Evolutionary conservation across 1,140 invertebrate genomes (phyloP).

Genomic region (Bombus waltoni): DNA sequence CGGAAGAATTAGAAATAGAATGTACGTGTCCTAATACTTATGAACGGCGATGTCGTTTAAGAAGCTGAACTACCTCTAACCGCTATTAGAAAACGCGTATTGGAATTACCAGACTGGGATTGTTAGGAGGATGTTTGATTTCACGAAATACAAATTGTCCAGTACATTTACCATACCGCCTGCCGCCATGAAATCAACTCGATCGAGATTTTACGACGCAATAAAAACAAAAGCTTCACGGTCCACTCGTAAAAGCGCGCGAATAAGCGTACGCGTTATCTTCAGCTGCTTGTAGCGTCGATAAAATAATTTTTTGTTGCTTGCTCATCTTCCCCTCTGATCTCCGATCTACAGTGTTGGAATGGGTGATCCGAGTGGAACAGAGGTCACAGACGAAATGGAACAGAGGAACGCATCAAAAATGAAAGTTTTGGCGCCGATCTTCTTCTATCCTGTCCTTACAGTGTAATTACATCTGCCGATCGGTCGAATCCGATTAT

Average conservation of each 20-base stretch:
- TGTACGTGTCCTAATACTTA: no score
- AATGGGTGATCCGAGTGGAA: not conserved
- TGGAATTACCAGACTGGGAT: not conserved
- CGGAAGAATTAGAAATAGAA: not conserved
- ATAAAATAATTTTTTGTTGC: not conserved
- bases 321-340: not conserved
- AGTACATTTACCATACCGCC: conserved; percentile 15
- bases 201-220: conserved; percentile 41
- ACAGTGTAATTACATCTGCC: not conserved
- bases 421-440: not conserved
- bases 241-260: conserved; percentile 2
- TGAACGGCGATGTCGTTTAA: not conserved
- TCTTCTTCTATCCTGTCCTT: not conserved
- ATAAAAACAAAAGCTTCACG: conserved; percentile 41
- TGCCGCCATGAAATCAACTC: conserved; percentile 2
- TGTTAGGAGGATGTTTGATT: not conserved
- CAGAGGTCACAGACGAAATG: not conserved
- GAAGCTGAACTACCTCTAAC: not conserved
- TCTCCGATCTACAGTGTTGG: not conserved
- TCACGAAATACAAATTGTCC: not conserved
- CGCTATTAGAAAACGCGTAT: not conserved
- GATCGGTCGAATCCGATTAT: not conserved
- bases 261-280: not conserved
- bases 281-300: not conserved
- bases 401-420: not conserved